Base-by-base conservation (phyloP, 2,113 vertebrate genomes). In the Nyctibius bracteatus region DNA sequence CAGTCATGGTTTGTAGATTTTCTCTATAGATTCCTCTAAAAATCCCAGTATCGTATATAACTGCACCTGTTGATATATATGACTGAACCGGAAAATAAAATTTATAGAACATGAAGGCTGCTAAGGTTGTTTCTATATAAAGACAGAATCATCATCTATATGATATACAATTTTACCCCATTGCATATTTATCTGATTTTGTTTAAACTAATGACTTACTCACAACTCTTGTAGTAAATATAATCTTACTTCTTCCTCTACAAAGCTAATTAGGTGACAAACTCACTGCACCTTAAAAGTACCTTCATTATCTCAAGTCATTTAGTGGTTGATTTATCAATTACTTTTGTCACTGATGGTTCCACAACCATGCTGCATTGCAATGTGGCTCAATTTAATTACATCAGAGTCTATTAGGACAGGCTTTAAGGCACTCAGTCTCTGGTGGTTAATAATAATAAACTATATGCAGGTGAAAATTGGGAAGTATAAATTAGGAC, bases 321-420 rank as follows among this genome's bases (percentile, higher is more conserved):
- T 95, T 97, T 98, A 96, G 49, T 37, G 33, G 54, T 65, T 97
- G 92, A 97, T 94, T 96, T 97, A 97, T 98, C 96, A 97, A 95
- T 98, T 97, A 97, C 23, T 91, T 79, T 55, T 81, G 88, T 44
- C 80, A 96, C 72, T 87, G 85, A 93, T 81, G 88, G 80, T 94
- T 97, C 63, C 49, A 78, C 84, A 94, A 94, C 49, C 41, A 74
- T 67, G 59, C 51, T 94, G 63, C 59, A 74, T 73, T 91, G 31
- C 57, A 92, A 78, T 46, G 23, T 85, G 65, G 73, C 65, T 94
- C 94, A 91, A 90, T 90, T 97, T 92, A 97, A 96, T 95, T 92
- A 89, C 20, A 90, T 46, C 39, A 78, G 39, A 94, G 33, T 55
- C 54, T 89, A 63, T 85, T 59, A 95, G 10, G 20, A n/a, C 22